A percentile compares a stretch with the other conserved stretches of the same genome.
Conservation (phyloP, 2,113 vertebrate species). For the Suncus etruscus region DNA sequence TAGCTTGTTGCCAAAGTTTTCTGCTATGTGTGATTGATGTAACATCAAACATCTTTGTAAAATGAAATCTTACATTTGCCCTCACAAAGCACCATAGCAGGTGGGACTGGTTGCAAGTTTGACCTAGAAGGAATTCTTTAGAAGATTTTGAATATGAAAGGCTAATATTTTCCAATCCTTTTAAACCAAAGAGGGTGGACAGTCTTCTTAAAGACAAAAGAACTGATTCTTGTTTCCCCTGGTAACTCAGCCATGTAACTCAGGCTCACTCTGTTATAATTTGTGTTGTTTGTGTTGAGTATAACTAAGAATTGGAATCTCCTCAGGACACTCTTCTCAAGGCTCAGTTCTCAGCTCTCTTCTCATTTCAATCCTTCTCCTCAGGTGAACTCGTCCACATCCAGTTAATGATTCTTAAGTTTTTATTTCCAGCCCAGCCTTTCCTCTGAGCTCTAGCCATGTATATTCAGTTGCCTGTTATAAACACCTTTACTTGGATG, state of each 20-base stretch:
- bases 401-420: not conserved
- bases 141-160: not conserved
- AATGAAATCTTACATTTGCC: not conserved
- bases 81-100: not conserved
- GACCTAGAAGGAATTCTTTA: not conserved
- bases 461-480: constrained; percentile 17
- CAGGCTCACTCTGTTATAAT: not conserved
- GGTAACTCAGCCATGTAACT: not conserved
- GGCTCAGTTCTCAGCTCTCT: not conserved
- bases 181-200: not conserved
- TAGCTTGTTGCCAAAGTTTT: constrained; percentile 25
- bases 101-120: not conserved
- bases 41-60: not conserved
- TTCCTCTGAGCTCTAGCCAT: constrained; percentile 2
- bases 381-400: constrained; percentile 21
- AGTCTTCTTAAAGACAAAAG: not conserved
- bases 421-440: not conserved
- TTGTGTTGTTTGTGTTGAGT: not conserved
- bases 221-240: not conserved
- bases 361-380: not conserved
- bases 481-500: not conserved
- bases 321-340: not conserved
- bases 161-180: not conserved
- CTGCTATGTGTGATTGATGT: not conserved
- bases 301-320: not conserved